phyloP scores from a whole-genome alignment of 2,888 invertebrate genomes.

The Drosophila algonquin region DNA sequence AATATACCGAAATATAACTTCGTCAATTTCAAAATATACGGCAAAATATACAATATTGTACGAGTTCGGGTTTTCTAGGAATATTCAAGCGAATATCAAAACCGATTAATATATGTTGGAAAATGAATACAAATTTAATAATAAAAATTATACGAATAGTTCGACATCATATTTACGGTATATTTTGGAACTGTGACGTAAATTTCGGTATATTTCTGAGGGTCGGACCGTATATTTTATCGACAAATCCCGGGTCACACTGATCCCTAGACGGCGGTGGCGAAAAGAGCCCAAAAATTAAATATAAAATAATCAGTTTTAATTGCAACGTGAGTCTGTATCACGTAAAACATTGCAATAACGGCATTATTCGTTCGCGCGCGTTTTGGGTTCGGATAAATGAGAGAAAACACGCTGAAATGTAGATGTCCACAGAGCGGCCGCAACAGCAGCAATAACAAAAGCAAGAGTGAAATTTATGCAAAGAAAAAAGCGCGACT shows the following conservation, averaged over 20 bases:
- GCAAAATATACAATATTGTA: no score
- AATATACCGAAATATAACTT: background rate
- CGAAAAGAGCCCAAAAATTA: slow-evolving; percentile 18
- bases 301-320: slow-evolving; percentile 6
- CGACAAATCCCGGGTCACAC: background rate
- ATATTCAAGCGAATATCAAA: no score
- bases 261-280: slow-evolving; percentile 10
- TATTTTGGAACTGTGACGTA: no score
- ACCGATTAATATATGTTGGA: no score
- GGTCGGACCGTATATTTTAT: background rate
- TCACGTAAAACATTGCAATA: background rate
- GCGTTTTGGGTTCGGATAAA: background rate
- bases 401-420: slow-evolving; percentile 23
- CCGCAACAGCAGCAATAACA: slow-evolving; percentile 66
- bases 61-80: no score
- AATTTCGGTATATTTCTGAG: background rate
- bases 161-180: no score
- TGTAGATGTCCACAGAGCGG: slow-evolving; percentile 55
- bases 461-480: slow-evolving; percentile 71
- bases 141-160: no score
- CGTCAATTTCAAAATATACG: no score
- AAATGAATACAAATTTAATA: no score
- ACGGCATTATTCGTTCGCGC: background rate
- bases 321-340: slow-evolving; percentile 8
- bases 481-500: slow-evolving; percentile 47